Base-by-base conservation (phyloP, 2,888 invertebrate genomes). In the Prenolepis imparis region DNA sequence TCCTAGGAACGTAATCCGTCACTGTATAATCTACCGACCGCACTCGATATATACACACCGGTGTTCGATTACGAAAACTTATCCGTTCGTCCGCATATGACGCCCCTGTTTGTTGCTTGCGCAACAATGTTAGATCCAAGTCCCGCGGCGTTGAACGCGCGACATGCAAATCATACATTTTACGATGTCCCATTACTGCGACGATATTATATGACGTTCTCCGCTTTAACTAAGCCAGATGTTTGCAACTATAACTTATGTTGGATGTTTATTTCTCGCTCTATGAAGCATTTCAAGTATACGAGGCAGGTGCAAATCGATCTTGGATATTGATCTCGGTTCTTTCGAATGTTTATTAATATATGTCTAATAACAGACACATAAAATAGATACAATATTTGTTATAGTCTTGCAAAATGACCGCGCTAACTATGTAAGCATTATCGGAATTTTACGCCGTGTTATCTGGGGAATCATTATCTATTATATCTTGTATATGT, bases 1-100 rank as follows among this genome's bases (percentile, higher is more conserved):
- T 89, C 86, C 86, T 86, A 89, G 87, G 86, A 87, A 89, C 77
- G 64, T 73, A 86, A 89, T 83, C 75, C 82, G 84, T 59, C 67
- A 36, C 44, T 41, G 32, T 68, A 41, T 21, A 28, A 36, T 52
- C n/a, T 52, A n/a, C 44, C 78, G 55, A 81, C 59, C 41, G 66
- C 70, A 61, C 73, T 66, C 73, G 57, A 64, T 44, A 64, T 39
- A 61, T 41, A 70, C 61, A 70, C 61, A 32, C 15, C 18, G 87
- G 89, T 87, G 59, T 88, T 74, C 18, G 84, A 81, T 89, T 89
- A 84, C 89, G 78, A 84, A 80, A 89, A 85, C 77, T 81, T 83
- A 89, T 83, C 82, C 87, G 83, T 52, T 73, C 59, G 81, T 68
- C 18, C 70, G 68, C 41, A 67, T 63, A 39, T 36, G 78, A 77